Conservation (phyloP, 2,113 vertebrate genomes). For the Barnardius zonarius region DNA sequence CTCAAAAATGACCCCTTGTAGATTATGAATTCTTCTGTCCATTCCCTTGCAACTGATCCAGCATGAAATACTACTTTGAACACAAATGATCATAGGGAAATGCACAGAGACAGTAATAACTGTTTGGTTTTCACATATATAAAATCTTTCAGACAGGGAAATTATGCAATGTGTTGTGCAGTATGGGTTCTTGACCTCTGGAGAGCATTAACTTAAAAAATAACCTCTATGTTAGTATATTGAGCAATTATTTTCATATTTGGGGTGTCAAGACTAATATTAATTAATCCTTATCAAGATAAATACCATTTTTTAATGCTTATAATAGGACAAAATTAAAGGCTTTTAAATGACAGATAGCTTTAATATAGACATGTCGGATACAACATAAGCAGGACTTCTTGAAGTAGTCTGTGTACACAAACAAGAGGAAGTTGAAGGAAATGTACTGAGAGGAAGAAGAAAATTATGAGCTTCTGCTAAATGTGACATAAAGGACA, state of each 20-base stretch:
- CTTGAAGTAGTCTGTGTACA: neutral
- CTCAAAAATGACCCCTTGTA: neutral
- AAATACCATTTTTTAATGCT: neutral
- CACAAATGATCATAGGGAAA: neutral
- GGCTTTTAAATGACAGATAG: neutral
- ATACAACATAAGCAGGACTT: neutral
- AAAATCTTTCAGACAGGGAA: neutral
- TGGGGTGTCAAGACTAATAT: neutral
- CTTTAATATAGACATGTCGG: neutral
- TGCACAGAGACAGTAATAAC: neutral
- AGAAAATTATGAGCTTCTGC: neutral
- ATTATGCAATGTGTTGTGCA: neutral
- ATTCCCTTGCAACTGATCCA: neutral
- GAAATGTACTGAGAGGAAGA: neutral
- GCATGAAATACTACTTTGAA: neutral
- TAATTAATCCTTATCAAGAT: neutral
- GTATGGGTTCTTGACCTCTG: neutral
- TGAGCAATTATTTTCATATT: neutral
- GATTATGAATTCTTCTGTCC: neutral
- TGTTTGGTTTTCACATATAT: neutral
- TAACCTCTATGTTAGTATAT: neutral
- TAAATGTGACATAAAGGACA: neutral
- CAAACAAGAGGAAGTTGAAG: neutral
- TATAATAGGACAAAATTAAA: neutral
- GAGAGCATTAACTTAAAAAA: fast-evolving